Evolutionary conservation across 1,140 invertebrate genomes (phyloP), one percentile per base, ranked within the genome.

Genomic region (Mamestra configurata): DNA sequence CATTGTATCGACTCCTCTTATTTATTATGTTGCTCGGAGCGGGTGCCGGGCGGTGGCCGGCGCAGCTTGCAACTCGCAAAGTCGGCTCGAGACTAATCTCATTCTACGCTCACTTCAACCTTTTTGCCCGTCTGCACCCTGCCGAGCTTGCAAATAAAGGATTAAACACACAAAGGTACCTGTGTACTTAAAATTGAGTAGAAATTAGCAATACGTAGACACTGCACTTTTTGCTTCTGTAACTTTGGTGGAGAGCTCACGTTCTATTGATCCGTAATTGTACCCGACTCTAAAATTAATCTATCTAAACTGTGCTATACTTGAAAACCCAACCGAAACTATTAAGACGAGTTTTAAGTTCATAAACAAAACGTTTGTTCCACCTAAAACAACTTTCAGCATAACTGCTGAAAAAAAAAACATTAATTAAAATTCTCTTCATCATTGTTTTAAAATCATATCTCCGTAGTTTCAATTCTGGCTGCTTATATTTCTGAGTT

Each of bases 71-170:
- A 85, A 83, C 81, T 86, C 79, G 81, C 84, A 79, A 83, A 86
- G 79, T 79, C 82, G 81, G 40, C 55, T 22, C 57, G 73, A 75
- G 78, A 79, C 83, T 86, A 84, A 87, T 82, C 85, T 86, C 85
- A 85, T 86, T 86, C 84, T 68, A 46, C 46, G 57, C 84, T 89
- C 84, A 85, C 84, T 88, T 79, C 78, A 85, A 85, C 78, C 84
- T 92, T 91, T 91, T 91, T 90, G 84, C 77, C 66, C 76, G 86
- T 89, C 89, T 89, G 87, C 84, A 53, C 57, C 37, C 66, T 66
- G 68, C 77, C 4, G 46, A 79, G 68, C 51, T 79, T 61, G 49
- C 15, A 66, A 79, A 66, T 66, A 79, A 73, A 79, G 11, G 37
- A 77, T 64, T 49, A 61, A 77, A 18, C 57, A 35, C 43, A 64